Conservation (phyloP, 2,113 vertebrate genomes). For the Turdus rufiventris region DNA sequence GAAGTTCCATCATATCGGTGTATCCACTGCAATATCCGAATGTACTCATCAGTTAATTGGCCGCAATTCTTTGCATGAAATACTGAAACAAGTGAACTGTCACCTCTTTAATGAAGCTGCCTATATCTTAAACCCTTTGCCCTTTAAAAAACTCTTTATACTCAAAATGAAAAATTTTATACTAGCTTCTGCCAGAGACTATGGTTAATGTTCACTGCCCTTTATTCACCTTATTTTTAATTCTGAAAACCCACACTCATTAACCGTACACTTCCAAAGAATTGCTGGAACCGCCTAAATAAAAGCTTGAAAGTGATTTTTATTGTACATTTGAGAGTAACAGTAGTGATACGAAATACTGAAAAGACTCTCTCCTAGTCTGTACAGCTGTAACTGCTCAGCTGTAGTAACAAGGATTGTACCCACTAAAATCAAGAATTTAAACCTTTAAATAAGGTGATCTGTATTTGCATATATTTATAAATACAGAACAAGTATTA, state of each 20-base stretch:
- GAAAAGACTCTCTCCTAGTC: neutral
- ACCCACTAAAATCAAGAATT: neutral
- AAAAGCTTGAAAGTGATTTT: conserved; percentile 32
- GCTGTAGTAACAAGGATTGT: neutral
- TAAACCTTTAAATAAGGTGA: neutral
- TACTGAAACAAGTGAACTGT: conserved; percentile 57
- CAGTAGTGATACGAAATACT: neutral
- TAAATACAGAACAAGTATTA: neutral
- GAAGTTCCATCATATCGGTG: neutral
- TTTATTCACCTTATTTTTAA: conserved; percentile 53
- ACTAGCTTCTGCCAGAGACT: conserved; percentile 30
- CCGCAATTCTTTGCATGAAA: conserved; percentile 32
- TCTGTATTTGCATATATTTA: neutral
- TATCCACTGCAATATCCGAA: conserved; percentile 16
- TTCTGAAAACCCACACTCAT: conserved; percentile 52
- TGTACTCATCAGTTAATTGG: conserved; percentile 23
- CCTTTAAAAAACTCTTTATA: conserved; percentile 48
- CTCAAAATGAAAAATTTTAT: conserved; percentile 48
- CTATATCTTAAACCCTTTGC: conserved; percentile 39
- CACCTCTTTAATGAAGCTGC: conserved; percentile 49
- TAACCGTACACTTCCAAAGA: neutral
- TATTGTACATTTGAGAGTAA: conserved; percentile 1
- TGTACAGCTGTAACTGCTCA: neutral
- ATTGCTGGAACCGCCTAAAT: conserved; percentile 30
- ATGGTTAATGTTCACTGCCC: conserved; percentile 55